Evolutionary conservation across 2,113 vertebrate genomes (phyloP), one percentile per base, ranked within the genome.

Genomic region (Plecturocebus donacophilus): DNA sequence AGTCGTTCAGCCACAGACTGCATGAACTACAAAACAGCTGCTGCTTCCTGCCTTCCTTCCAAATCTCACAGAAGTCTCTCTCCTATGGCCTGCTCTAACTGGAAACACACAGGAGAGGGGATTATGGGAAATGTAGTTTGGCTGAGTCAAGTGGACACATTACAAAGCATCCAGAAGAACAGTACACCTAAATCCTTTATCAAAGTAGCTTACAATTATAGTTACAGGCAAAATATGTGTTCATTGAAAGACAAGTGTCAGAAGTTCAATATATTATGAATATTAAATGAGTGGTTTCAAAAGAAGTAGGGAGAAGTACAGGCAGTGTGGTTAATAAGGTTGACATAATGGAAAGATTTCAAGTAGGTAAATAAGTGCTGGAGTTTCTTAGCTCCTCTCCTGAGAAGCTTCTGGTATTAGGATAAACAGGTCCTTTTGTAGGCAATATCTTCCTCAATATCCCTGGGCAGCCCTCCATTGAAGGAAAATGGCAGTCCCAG

Each of bases 221-320:
- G 13, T 76, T 90, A 85, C 5, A 70, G 52, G 32, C 49, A 92
- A 97, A 94, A 92, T 27, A 84, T 35, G 7, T 38, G 61, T 49
- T 81, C 64, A 42, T 45, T 91, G 87, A 95, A 96, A 96, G 73
- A 5, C 61, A 87, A 70, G 38, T 47, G 81, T 82, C 45, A 96
- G 27, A 89, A 97, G 73, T 80, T 90, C 64, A 96, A 61, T 87
- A 84, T 19, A 23, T 83, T 66, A 91, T 87, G 80, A 94, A 95
- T 84, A 89, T 77, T 86, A 87, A 86, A 93, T 94, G 52, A 90
- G 30, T 87, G 40, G 47, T 47, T 90, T 87, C 54, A 90, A 81
- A 52, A 47, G 54, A 84, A 73, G 30, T 12, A 32, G 66, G 81
- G 49, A 91, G 35, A 84, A 79, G 38, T 40, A 9, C 8, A 91